These are phyloP conservation scores for Ascaphus truei DNA, from an alignment of 2,113 vertebrate genomes.

Conservation along the genomic window DNA sequence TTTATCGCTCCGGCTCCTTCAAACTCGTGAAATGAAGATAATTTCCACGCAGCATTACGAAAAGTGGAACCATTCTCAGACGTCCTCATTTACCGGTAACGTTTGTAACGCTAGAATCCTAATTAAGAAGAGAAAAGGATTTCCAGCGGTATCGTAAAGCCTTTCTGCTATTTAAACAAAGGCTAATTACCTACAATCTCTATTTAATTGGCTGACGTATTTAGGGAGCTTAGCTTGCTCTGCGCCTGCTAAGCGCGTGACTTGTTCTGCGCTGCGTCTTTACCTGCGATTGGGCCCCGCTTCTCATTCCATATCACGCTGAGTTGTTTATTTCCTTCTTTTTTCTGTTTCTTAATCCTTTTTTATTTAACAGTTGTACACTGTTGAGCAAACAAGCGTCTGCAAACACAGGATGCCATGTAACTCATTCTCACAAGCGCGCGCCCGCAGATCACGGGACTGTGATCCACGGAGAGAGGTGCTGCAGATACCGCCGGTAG, in stretches of 20 bases:
- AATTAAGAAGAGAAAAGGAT: too few relatives aligned
- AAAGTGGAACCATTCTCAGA: too few relatives aligned
- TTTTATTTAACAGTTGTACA: background rate
- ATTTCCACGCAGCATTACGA: too few relatives aligned
- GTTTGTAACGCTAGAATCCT: too few relatives aligned
- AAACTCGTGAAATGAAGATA: too few relatives aligned
- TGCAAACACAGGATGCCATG: background rate
- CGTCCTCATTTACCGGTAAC: too few relatives aligned
- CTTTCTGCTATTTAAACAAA: background rate
- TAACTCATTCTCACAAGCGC: background rate
- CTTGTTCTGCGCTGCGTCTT: background rate
- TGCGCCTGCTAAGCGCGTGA: background rate
- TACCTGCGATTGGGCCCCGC: background rate
- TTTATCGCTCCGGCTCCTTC: too few relatives aligned
- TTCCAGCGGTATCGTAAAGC: too few relatives aligned
- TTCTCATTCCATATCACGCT: background rate
- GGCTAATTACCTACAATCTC: background rate
- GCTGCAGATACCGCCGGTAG: too few relatives aligned
- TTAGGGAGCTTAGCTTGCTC: background rate
- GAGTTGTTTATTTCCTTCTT: background rate
- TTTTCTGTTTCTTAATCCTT: background rate
- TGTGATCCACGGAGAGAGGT: too few relatives aligned
- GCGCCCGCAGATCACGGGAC: too few relatives aligned
- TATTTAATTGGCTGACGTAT: background rate
- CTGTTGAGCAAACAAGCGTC: background rate